phyloP scores from a whole-genome alignment of 2,888 invertebrate genomes.

The Atrina japonica region DNA sequence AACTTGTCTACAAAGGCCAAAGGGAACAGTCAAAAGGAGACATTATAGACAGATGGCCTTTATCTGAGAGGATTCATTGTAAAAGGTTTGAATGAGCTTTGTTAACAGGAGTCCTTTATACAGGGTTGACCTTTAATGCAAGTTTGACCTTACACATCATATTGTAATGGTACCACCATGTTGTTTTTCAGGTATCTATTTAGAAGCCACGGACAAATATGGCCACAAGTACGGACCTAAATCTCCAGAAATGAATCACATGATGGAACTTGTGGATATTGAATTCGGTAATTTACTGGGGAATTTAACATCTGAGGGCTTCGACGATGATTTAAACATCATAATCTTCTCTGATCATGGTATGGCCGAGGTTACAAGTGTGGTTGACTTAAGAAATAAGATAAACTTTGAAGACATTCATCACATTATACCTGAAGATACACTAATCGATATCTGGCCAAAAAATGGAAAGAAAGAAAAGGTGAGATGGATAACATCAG shows the following conservation, averaged over 20 bases:
- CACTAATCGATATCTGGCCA: slow-evolving; percentile 3
- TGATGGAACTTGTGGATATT: slow-evolving; percentile 47
- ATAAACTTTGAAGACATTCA: slow-evolving; percentile 44
- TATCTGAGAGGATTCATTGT: too few species aligned
- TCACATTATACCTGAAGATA: slow-evolving; percentile 40
- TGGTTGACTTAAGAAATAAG: slow-evolving; percentile 47
- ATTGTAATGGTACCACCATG: too few species aligned
- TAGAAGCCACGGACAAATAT: slow-evolving; percentile 51
- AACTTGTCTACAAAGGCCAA: too few species aligned
- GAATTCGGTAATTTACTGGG: slow-evolving; percentile 44
- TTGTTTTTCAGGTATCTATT: slow-evolving; percentile 65
- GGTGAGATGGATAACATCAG: too few species aligned
- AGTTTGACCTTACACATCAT: too few species aligned
- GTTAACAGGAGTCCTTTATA: too few species aligned
- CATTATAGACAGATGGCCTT: too few species aligned
- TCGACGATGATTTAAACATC: slow-evolving; percentile 50
- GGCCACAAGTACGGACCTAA: slow-evolving; percentile 58
- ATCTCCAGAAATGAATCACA: slow-evolving; percentile 45
- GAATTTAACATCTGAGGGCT: slow-evolving; percentile 29
- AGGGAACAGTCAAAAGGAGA: too few species aligned
- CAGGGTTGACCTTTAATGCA: too few species aligned
- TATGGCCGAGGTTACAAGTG: slow-evolving; percentile 54
- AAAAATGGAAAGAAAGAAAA: not conserved
- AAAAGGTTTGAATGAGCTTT: too few species aligned
- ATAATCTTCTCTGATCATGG: slow-evolving; percentile 69